phyloP scores from a whole-genome alignment of 1,140 invertebrate species.

The Drosophila nikananu region DNA sequence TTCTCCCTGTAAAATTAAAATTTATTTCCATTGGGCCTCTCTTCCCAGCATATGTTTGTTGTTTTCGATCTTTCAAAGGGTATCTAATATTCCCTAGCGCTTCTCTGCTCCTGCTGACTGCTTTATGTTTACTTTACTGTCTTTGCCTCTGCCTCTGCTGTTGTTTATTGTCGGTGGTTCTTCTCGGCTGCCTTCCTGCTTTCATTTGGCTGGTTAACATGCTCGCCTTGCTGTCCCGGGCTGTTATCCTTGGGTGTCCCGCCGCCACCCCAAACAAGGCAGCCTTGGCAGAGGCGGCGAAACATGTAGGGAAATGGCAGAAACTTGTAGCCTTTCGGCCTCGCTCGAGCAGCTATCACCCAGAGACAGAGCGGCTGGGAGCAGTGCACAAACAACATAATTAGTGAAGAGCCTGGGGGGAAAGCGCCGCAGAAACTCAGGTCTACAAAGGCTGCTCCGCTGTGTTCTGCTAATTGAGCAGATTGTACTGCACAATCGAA shows the following conservation, averaged over 20 bases:
- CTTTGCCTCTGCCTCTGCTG: slow-evolving; percentile 35
- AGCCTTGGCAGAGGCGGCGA: slow-evolving; percentile 46
- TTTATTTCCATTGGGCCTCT: no score
- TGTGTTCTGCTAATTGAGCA: slow-evolving; percentile 61
- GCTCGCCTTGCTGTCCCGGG: slow-evolving; percentile 5
- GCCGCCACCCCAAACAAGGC: slow-evolving; percentile 19
- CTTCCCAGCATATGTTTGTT: background rate
- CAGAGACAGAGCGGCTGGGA: slow-evolving; percentile 1
- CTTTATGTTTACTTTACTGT: slow-evolving; percentile 45
- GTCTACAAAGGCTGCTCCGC: slow-evolving; percentile 23
- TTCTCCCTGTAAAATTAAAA: background rate
- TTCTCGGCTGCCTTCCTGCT: slow-evolving; percentile 29
- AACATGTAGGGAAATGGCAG: slow-evolving; percentile 74
- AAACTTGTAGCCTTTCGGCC: slow-evolving; percentile 69
- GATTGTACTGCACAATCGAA: slow-evolving; percentile 53
- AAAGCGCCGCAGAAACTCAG: slow-evolving; percentile 6
- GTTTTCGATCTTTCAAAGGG: background rate
- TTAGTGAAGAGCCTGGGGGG: slow-evolving; percentile 58
- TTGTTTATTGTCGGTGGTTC: slow-evolving; percentile 42
- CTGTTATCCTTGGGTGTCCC: slow-evolving; percentile 8
- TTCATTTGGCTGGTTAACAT: slow-evolving; percentile 46
- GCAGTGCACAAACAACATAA: slow-evolving; percentile 62
- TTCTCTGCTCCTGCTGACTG: background rate
- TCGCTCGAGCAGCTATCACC: slow-evolving; percentile 27
- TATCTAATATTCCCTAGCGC: background rate